A percentile compares a stretch with the other conserved stretches of the same genome.
Evolutionary conservation across 2,888 invertebrate species (phyloP).

Genomic region (Ganaspis brasiliensis): DNA sequence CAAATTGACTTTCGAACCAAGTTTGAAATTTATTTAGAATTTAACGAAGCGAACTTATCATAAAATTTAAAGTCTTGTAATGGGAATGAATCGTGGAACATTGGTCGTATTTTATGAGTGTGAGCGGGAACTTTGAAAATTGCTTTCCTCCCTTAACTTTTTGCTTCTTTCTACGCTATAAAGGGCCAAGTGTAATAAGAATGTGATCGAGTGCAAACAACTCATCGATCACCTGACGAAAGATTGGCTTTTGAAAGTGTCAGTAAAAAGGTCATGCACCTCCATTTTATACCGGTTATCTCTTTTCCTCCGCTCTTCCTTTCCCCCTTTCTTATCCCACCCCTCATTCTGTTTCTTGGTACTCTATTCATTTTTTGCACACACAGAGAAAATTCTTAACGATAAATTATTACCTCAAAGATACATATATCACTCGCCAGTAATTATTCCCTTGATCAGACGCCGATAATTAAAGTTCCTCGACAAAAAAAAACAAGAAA

Average conservation of each 20-base stretch:
- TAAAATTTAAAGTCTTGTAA: too few relatives aligned
- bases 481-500: neutral
- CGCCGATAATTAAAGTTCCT: slow-evolving; percentile 24
- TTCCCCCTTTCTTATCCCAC: slow-evolving; percentile 8
- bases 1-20: neutral
- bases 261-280: slow-evolving; percentile 38
- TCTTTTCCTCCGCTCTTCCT: slow-evolving; percentile 26
- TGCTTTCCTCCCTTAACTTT: neutral
- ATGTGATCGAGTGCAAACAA: slow-evolving; percentile 41
- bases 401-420: slow-evolving; percentile 23
- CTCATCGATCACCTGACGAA: slow-evolving; percentile 34
- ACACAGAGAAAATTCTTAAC: slow-evolving; percentile 31
- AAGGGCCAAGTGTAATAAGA: slow-evolving; percentile 41
- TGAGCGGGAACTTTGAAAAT: slow-evolving; percentile 12
- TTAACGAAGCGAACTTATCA: too few relatives aligned
- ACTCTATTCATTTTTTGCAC: slow-evolving; percentile 39
- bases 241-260: slow-evolving; percentile 42
- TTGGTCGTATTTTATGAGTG: slow-evolving; percentile 3
- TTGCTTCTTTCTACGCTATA: slow-evolving; percentile 16
- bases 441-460: slow-evolving; percentile 35
- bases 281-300: slow-evolving; percentile 36
- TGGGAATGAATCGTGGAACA: neutral
- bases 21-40: neutral
- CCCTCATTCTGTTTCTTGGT: slow-evolving; percentile 6
- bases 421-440: slow-evolving; percentile 31